Base-by-base conservation (phyloP, 2,113 vertebrate species). In the Centropus unirufus region DNA sequence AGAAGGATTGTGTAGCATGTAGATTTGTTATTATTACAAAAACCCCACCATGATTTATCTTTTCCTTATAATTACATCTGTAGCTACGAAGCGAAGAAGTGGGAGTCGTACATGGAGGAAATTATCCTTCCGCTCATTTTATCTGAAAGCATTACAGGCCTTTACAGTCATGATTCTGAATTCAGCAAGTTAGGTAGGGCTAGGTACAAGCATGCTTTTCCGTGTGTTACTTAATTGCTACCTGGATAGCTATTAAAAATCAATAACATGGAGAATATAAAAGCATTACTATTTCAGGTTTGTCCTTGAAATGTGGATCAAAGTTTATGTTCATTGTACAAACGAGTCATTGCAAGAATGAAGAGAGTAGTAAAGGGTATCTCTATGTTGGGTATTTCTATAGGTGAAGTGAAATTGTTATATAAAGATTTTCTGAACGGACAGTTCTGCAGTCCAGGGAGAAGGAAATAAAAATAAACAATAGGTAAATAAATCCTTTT, bases 191-290 rank as follows among this genome's bases (percentile, higher is more conserved):
- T 83, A 61, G 23, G 68, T 47, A n/a, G 47, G 55, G 40, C 49
- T 90, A 70, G 67, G 42, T 83, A 77, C 55, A 32, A 86, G 39
- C 47, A 67, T 88, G 75, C 61, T 90, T 89, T 87, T 29, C 76
- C 92, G 49, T 59, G 34, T 86, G 72, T 94, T 96, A 66, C 91
- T 61, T 93, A 88, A 95, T 92, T 73, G n/a, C 78, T 96, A 68
- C n/a, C 54, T 76, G n/a, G 51, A 47, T 92, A 74, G 84, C 70
- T 90, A 73, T 95, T 95, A 89, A 78, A 95, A 96, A 57, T 79
- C 82, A 93, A 12, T 88, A 92, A 87, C 46, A 90, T 66, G 66
- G 84, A 84, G 89, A 82, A 75, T 62, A 77, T 91, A 83, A 82
- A 91, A 80, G 18, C 42, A 26, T 85, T 39, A 55, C 73, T 91